These are phyloP conservation scores for Gouania willdenowi DNA, from an alignment of 2,797 vertebrate genomes.

Conservation along the genomic window DNA sequence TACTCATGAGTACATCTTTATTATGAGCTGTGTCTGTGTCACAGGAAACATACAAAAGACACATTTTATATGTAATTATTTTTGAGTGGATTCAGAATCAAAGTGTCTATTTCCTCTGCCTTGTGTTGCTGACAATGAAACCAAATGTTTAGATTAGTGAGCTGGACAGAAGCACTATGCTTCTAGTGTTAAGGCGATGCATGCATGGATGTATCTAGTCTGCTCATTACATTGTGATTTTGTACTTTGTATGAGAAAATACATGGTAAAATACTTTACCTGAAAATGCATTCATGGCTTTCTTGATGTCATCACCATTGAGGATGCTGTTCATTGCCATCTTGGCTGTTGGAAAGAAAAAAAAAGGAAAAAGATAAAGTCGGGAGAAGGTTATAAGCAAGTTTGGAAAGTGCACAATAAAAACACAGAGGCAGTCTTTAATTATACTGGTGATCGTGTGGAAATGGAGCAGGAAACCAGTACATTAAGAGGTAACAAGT, in stretches of 20 bases:
- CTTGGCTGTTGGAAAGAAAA: slow-evolving; percentile 47
- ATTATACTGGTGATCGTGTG: slow-evolving; percentile 41
- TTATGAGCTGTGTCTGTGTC: background rate
- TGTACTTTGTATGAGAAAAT: no score
- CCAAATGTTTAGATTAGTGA: no score
- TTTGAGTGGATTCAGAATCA: no score
- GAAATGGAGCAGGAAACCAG: slow-evolving; percentile 57
- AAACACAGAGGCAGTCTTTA: slow-evolving; percentile 28
- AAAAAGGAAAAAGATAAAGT: slow-evolving; percentile 12
- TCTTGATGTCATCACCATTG: slow-evolving; percentile 88
- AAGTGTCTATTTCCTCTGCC: no score
- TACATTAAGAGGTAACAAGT: slow-evolving; percentile 32
- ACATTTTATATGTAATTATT: background rate
- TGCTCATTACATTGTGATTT: no score
- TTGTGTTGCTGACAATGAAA: no score
- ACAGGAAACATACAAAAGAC: background rate
- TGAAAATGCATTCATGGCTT: slow-evolving; percentile 87
- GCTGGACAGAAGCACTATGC: no score
- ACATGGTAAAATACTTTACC: no score
- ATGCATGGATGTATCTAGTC: no score
- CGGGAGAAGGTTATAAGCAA: slow-evolving; percentile 45
- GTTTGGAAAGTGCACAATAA: slow-evolving; percentile 31
- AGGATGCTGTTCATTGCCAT: slow-evolving; percentile 96
- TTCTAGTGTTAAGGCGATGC: no score
- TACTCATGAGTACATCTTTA: background rate